Base-by-base conservation (phyloP, 1,140 invertebrate genomes). In the Pristionchus pacificus region DNA sequence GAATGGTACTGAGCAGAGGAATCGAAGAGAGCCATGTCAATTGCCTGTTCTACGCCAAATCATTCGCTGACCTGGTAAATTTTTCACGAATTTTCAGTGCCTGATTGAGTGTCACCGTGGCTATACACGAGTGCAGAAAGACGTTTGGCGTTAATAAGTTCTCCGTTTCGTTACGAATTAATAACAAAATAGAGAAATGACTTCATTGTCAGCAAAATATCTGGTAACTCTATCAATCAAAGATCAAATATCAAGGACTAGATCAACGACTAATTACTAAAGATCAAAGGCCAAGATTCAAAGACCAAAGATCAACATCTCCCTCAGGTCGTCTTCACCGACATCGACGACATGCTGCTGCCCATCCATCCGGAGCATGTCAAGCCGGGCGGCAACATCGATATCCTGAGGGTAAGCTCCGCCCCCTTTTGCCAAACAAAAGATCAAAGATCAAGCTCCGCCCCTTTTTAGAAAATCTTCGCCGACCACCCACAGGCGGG, bases 11-110 rank as follows among this genome's bases (percentile, higher is more conserved):
- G 14, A 83, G 80, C 25, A 70, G 81, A 58, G 81, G 81, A 24
- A 83, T 83, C 38, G 81, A 83, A 78, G 81, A 83, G 63, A 79
- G 79, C 24, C 80, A 83, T 62, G 80, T 81, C 25, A 81, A 83
- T 58, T 83, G 81, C 70, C 65, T 83, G 19, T 79, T 83, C 70
- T 83, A 83, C 67, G 81, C 72, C 14, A 83, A 83, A 70, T 78
- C 82, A 33, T 83, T 80, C 60, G 77, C 81, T 57, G 77, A 82
- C 32, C 75, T 83, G 70, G 38, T 49, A 49, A 49, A 19, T 49
- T 49, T 19, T 49, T 49, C 38, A 6, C 38, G 6, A 10, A 6
- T 49, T 49, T 19, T 49, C 38, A 10, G n/a, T n/a, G n/a, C n/a
- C n/a, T n/a, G n/a, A n/a, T n/a, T n/a, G n/a, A n/a, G n/a, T n/a